Evolutionary conservation across 2,888 invertebrate genomes (phyloP), one percentile per base, ranked within the genome.

Genomic region (Vannuccia rotundouncinata): DNA sequence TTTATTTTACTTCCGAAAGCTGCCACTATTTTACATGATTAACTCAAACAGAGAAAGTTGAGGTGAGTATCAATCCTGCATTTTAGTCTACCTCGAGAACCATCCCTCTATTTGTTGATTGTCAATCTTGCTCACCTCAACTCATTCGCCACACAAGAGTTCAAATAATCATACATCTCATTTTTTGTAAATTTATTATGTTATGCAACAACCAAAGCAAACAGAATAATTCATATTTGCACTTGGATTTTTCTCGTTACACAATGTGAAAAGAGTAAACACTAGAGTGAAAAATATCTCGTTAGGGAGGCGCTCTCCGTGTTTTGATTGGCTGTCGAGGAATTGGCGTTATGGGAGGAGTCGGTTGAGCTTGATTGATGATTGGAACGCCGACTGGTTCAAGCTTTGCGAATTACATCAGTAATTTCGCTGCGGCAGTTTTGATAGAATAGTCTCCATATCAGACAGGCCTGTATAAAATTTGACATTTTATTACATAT

Each of bases 401-500:
- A 45, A 45, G 45, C 45, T 45, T 45, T 45, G 17, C 45, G 45
- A 45, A 45, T 45, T 45, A 45, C 45, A 45, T 45, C 45, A 45
- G 45, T 45, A 45, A 45, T 45, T 45, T 45, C 45, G 17, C 45
- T 45, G 45, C 45, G 45, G 45, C 45, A 45, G 45, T 45, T 45
- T 45, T 45, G 45, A 45, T 45, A 45, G 45, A 45, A 45, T 13
- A 45, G 45, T 45, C 45, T 45, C 10, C 45, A 45, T 45, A 45
- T 45, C 45, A 75, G 75, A 75, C 29, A 75, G 75, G 29, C 77
- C 27, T 66, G 77, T 77, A 77, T 77, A 77, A 77, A 77, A 66
- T 77, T 77, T 77, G 77, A 77, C 77, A 77, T 77, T 77, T 77
- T 77, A 77, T 77, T 77, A 77, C 77, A 45, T 73, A 77, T 77